Base-by-base conservation (phyloP, 1,140 invertebrate genomes). In the Scylla paramamosain region DNA sequence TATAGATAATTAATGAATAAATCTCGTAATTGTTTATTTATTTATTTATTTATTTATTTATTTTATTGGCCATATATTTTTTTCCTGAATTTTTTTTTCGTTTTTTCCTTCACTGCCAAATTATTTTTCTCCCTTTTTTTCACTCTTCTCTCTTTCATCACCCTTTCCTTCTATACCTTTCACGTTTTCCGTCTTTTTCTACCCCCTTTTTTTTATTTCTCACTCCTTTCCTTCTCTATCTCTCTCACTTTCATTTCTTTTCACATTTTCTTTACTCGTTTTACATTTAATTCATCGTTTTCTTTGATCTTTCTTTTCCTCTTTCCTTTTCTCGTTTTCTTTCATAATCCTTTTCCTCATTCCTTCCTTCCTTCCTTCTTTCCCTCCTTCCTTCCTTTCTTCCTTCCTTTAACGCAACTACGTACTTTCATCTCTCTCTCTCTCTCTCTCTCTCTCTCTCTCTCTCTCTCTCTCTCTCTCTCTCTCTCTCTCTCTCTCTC, bases 371-470 rank as follows among this genome's bases (percentile, higher is more conserved):
- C 29, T 29, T 86, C 29, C 29, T 8, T 29, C 84, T 29, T 86
- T 7, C 28, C 84, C 84, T 86, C 84, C 8, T 8, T 8, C 31
- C 29, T 8, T 29, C 29, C 28, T 8, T 7, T 29, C 20, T 86
- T 29, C 29, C 84, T 86, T 29, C 84, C 10, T 8, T 7, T 86
- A 10, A 10, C 10, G 20, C 84, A 16, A 14, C 84, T 86, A 10
- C 84, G 20, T 14, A 16, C 29, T 86, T 16, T 8, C 10, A 10
- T 86, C 89, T 31, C 2, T 28, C 89, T 59, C 89, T 91, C 89
- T 59, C 89, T 91, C 4, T 91, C 89, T 59, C 46, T 91, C 89
- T 91, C 48, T 59, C 48, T 31, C 89, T 91, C 52, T 67, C 7
- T 67, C n/a, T 91, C 28, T 67, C 46, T 91, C 20, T 28, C 89